Evolutionary conservation across 1,140 invertebrate species (phyloP).

Genomic region (Meloidogyne exigua): DNA sequence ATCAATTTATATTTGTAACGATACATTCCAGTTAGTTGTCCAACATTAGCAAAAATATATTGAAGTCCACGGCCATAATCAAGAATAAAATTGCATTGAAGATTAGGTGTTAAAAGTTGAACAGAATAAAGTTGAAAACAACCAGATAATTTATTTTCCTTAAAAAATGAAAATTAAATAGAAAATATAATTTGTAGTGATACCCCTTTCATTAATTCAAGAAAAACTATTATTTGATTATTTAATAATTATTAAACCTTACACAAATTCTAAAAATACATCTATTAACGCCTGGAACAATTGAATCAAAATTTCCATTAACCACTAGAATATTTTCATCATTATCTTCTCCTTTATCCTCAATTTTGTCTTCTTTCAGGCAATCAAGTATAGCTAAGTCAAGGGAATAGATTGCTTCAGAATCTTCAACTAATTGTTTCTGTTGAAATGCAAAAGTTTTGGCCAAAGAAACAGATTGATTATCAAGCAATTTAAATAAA

Average conservation of each 20-base stretch:
- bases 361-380: not conserved
- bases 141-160: conserved; percentile 19
- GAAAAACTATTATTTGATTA: too few species aligned
- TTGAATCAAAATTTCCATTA: not conserved
- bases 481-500: not conserved
- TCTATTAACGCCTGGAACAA: not conserved
- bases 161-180: too few species aligned
- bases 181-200: too few species aligned
- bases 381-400: not conserved
- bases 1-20: too few species aligned
- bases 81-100: conserved; percentile 23
- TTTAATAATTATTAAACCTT: too few species aligned
- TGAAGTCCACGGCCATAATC: conserved; percentile 26
- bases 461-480: not conserved
- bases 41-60: too few species aligned
- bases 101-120: not conserved
- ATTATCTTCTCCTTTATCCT: too few species aligned
- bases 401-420: not conserved
- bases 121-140: conserved; percentile 25
- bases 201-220: too few species aligned
- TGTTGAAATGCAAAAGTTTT: not conserved
- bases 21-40: too few species aligned
- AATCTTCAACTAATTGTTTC: not conserved
- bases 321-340: not conserved
- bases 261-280: conserved; percentile 6